Conservation (phyloP, 2,113 vertebrate genomes). For the Illadopsis cleaveri region DNA sequence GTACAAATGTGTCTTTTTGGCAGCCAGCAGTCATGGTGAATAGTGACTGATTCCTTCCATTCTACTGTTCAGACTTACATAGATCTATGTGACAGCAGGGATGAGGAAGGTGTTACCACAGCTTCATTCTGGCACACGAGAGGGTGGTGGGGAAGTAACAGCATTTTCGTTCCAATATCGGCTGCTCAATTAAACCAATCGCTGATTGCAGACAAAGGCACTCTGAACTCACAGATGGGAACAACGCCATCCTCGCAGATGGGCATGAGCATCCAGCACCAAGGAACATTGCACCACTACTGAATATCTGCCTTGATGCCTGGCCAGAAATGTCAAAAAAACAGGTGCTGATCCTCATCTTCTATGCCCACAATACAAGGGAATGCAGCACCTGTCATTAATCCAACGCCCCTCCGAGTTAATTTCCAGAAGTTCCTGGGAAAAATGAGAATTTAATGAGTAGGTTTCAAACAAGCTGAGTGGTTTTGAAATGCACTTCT, state of each 20-base stretch:
- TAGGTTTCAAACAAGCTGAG: not conserved
- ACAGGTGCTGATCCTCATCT: slow-evolving; percentile 6
- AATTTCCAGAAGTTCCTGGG: not conserved
- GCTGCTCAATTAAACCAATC: slow-evolving; percentile 19
- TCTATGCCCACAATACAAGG: not conserved
- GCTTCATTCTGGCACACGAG: not conserved
- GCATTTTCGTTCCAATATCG: not conserved
- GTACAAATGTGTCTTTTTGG: not conserved
- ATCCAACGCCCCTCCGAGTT: not conserved
- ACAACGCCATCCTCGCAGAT: slow-evolving; percentile 36
- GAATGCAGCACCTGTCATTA: not conserved
- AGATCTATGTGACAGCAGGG: not conserved
- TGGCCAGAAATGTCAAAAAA: slow-evolving; percentile 36
- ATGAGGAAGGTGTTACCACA: not conserved
- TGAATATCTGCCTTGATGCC: not conserved
- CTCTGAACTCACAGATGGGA: slow-evolving; percentile 17
- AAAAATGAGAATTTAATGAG: not conserved
- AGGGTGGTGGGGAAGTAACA: not conserved
- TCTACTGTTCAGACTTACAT: not conserved
- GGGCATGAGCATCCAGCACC: slow-evolving; percentile 6
- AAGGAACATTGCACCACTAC: not conserved
- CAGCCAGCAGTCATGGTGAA: not conserved
- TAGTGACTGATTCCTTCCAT: not conserved
- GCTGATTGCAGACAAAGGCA: not conserved
- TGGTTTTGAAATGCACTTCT: not conserved